Evolutionary conservation across 2,113 vertebrate species (phyloP), one percentile per base, ranked within the genome.

Genomic region (Antigone vipio): DNA sequence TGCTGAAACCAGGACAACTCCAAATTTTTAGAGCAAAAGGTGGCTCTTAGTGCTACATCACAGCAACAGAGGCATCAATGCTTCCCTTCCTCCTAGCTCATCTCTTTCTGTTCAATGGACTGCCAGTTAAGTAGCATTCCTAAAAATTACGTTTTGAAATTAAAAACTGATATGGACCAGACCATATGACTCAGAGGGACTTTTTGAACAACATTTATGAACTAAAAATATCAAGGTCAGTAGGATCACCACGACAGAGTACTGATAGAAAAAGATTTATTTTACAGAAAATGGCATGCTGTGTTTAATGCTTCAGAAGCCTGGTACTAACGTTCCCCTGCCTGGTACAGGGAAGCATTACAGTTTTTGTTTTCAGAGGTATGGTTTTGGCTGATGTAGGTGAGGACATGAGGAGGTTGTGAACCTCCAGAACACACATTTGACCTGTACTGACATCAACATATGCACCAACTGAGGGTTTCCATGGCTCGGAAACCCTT

Each of bases 401-500:
- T 3, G 18, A 88, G n/a, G 35, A 59, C 18, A 47, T 0, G 0
- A 3, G 9, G 21, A 82, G n/a, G 5, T 75, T n/a, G 9, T n/a
- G 8, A 82, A 21, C 30, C 6, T 53, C n/a, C 32, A 85, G 47
- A 62, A 88, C 74, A 42, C 9, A 58, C 4, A 38, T 38, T 49
- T 67, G 35, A 49, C 21, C n/a, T 67, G 9, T 38, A 15, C 35
- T 35, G 60, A 85, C 29, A 58, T 7, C 16, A 72, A 55, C 26
- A 64, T 26, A 9, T 2, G 12, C 8, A 63, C 6, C 47, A 87
- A 24, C 19, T 29, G 30, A 77, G 30, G 14, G 8, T 45, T 89
- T 74, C 15, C 18, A 12, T 11, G 5, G n/a, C 21, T 88, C 38
- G 75, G 40, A 92, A 82, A 21, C 55, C 23, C 14, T n/a, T 18